Base-by-base conservation (phyloP, 2,113 vertebrate genomes). In the Seriola rivoliana region DNA sequence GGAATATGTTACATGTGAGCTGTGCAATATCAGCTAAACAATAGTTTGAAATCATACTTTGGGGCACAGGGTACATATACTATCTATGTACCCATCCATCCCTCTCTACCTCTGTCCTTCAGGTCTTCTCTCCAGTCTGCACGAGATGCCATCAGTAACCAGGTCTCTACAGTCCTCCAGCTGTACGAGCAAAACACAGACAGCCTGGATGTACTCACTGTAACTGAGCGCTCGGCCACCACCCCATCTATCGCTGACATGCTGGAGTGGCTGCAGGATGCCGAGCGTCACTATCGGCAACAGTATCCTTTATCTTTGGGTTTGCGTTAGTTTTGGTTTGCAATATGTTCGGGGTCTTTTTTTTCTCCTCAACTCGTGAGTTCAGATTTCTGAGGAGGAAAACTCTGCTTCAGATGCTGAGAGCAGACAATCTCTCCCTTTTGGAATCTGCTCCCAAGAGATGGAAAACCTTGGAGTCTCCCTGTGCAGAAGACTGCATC, bases 201-300 rank as follows among this genome's bases (percentile, higher is more conserved):
- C 1, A 21, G 16, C 0, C 75, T 96, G 17, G 88, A 93, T 62
- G 69, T 96, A 0, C 48, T 55, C 1, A 75, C 19, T 0, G 73
- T 89, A 1, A 91, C 97, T 0, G 75, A 89, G 79, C 95, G 96
- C 0, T 96, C 95, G 0, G 88, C 85, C 3, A 29, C 73, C n/a
- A 88, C 90, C 40, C 97, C 97, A 0, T 98, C 98, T 0, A 71
- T 97, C 79, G 93, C 96, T 0, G 97, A 99, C 44, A 97, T 96
- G 94, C 65, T 99, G 87, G 97, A 97, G 81, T 98, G 97, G 96
- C 89, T 98, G 79, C 97, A 96, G 75, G 96, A 99, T 16, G 93
- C 96, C 0, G 96, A 97, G 40, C 93, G 93, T 21, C 90, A 94
- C 93, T 99, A 97, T 82, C 93, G 95, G 58, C 92, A 78, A 6